Base-by-base conservation (phyloP, 2,113 vertebrate species). In the Junco hyemalis region DNA sequence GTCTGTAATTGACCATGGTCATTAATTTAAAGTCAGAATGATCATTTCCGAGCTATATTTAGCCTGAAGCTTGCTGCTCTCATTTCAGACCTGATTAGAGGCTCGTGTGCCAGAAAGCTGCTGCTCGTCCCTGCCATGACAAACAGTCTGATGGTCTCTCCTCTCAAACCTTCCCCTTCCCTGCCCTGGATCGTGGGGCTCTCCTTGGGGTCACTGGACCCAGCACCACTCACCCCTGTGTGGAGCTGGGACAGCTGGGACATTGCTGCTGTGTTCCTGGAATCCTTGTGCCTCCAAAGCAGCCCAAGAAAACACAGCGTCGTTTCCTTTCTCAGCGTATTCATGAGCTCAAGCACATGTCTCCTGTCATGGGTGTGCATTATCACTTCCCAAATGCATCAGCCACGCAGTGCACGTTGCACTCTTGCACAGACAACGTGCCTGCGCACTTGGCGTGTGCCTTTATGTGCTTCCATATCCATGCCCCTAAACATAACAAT, bases 21-120 rank as follows among this genome's bases (percentile, higher is more conserved):
- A 78, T 95, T 95, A 96, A 96, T 93, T 93, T 95, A 74, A 93
- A 96, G 60, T 94, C 68, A 92, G 88, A 78, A 93, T 91, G 47
- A 92, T 96, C n/a, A 11, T 94, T 96, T 91, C 94, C 0, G 1
- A 84, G 86, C 83, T 96, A 94, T 96, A 91, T 93, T 94, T 96
- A 96, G 83, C 72, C 84, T 63, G 47, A 86, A 81, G 54, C 65
- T 93, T 74, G 60, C 86, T 90, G 91, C 72, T 92, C 76, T 86
- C 61, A 50, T 94, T 96, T 95, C 83, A 94, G 91, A 91, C 26
- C 72, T 74, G 86, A 94, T 93, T 94, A 91, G 91, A 91, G 47
- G 64, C 33, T 95, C 14, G 1, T 51, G 94, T 78, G 60, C 92
- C 0, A 5, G 88, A 90, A 93, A 90, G 86, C 56, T 71, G 64